phyloP scores from a whole-genome alignment of 2,888 invertebrate species.

The Caenorhabditis uteleia region DNA sequence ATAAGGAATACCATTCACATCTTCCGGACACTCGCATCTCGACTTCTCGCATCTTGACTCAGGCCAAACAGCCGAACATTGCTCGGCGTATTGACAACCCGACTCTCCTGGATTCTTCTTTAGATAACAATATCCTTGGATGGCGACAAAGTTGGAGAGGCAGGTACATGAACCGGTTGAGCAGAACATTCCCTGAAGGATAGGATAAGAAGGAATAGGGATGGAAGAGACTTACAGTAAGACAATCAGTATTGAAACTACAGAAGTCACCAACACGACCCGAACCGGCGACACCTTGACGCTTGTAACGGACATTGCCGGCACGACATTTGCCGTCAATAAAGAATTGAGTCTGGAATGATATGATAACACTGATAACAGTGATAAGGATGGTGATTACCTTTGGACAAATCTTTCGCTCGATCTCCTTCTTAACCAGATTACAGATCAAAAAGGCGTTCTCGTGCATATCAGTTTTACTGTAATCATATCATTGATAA shows the following conservation, averaged over 20 bases:
- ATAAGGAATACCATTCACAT: constrained; percentile 68
- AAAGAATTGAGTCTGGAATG: constrained; percentile 61
- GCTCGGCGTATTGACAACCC: constrained; percentile 68
- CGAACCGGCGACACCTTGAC: constrained; percentile 68
- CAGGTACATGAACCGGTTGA: constrained; percentile 68
- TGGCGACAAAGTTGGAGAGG: constrained; percentile 68
- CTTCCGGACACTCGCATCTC: constrained; percentile 68
- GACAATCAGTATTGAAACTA: constrained; percentile 69
- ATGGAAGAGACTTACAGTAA: constrained; percentile 47
- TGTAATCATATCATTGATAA: too few relatives aligned
- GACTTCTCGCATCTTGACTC: constrained; percentile 66
- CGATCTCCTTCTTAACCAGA: constrained; percentile 51
- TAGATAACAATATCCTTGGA: constrained; percentile 68
- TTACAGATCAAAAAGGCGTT: constrained; percentile 65
- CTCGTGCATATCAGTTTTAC: constrained; percentile 66
- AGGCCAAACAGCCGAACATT: constrained; percentile 68
- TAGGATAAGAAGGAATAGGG: background rate
- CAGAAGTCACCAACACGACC: constrained; percentile 69
- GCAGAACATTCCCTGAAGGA: constrained; percentile 68
- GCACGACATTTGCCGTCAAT: constrained; percentile 62
- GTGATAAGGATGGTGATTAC: too few relatives aligned
- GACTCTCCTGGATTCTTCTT: constrained; percentile 69
- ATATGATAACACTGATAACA: too few relatives aligned
- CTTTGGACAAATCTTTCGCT: constrained; percentile 53
- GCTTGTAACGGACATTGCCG: constrained; percentile 59